Base-by-base conservation (phyloP, 2,113 vertebrate genomes). In the Rattus rattus region DNA sequence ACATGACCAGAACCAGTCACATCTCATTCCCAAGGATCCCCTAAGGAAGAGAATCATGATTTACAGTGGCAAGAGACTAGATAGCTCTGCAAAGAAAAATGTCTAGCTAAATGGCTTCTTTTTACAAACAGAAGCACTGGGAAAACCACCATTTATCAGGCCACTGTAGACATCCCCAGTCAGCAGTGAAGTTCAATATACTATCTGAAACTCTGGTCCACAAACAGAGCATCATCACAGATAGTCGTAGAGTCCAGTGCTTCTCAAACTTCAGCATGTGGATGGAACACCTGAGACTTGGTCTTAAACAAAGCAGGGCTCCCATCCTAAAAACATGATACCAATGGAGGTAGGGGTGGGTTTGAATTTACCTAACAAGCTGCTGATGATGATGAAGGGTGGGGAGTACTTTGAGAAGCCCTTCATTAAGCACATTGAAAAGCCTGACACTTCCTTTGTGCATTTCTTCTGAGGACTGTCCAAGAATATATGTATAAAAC, bases 61-160 rank as follows among this genome's bases (percentile, higher is more conserved):
- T 89, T 36, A 92, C 85, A 75, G 24, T 39, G 26, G 3, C 77
- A 94, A 90, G 39, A 88, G 30, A 94, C 14, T 20, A 73, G 33
- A 14, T 36, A 9, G 22, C 14, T 92, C 65, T 85, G 43, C 8
- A 36, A 43, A 80, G 28, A 72, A 96, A 88, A 9, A 76, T 33
- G 84, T 88, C 75, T 69, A 39, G 89, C 75, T 91, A 93, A 94
- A 84, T 59, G 30, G 20, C 80, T 91, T 93, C 36, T 75, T 95
- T 89, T 89, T 94, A 30, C 63, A 94, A 24, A 73, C 59, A 75
- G 1, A 76, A 90, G 54, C 43, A 63, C 28, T 90, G 5, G 52
- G 1, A 22, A 85, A 0, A 24, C 1, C 49, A 30, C 26, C 72
- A 33, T 61, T 90, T 69, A 56, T 19, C 52, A 95, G 49, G 47